Evolutionary conservation across 2,797 vertebrate genomes (phyloP), one percentile per base, ranked within the genome.

Genomic region (Silurus aristotelis): DNA sequence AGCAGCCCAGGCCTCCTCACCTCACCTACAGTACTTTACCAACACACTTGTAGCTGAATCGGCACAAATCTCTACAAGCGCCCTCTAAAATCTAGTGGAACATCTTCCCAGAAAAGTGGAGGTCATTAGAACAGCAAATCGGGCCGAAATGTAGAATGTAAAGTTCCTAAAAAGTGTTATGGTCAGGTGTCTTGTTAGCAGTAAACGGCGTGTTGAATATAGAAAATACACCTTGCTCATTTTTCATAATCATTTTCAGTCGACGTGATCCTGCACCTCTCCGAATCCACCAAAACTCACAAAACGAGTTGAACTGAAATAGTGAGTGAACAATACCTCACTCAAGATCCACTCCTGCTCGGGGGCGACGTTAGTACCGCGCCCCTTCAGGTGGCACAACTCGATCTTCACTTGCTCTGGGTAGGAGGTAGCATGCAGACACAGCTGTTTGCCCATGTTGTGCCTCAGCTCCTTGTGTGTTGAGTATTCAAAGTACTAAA

Each of bases 401-500:
- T 96, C 94, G 0, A 99, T 88, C 90, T 94, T 93, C 70, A 95
- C 91, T 0, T 55, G 90, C 2, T 96, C 90, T 0, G 92, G 81
- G 2, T 90, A 88, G 0, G 83, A 2, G 0, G 1, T 77, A 0
- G 94, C 95, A 0, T 96, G 94, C 83, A 99, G 95, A 91, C 98
- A 99, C 9, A 99, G 94, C 93, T 99, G 96, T 91, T 96, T 97
- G 5, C 93, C 96, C 0, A 97, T 96, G 91, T 99, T 99, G 90
- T 99, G 98, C 68, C 98, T 96, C 83, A 99, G 94, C 90, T 99
- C 98, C 60, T 92, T 93, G 86, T 97, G 96, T 58, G 94, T 93
- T 0, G 96, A 93, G 90, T 97, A 98, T 91, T 99, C 98, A 46
- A 99, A 98, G 87, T 99, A 99, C 98, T 99, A 87, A 4, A 83